Percentiles rank a stretch among this genome's conserved stretches.
Evolutionary conservation across 2,888 invertebrate species (phyloP).

Genomic region (Tortrix viridana): DNA sequence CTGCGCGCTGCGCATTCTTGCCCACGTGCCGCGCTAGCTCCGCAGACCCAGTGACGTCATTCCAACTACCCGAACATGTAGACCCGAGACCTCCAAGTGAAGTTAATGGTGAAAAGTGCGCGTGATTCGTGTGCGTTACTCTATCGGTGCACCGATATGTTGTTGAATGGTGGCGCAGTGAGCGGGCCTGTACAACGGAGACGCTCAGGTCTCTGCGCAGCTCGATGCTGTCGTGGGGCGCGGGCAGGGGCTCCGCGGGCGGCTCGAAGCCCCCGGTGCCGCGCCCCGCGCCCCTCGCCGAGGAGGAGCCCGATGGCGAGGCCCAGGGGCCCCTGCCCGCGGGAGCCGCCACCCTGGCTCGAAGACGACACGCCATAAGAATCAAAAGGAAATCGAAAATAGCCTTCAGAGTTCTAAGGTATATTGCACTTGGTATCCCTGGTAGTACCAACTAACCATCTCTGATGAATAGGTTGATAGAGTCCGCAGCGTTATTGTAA

Average conservation of each 20-base stretch:
- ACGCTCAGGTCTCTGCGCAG: slow-evolving; percentile 79
- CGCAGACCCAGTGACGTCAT: slow-evolving; percentile 46
- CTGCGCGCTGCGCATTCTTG: slow-evolving; percentile 59
- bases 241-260: slow-evolving; percentile 61
- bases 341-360: slow-evolving; percentile 73
- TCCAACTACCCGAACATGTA: slow-evolving; percentile 43
- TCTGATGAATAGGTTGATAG: slow-evolving; percentile 6
- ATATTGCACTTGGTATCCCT: neutral
- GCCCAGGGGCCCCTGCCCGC: slow-evolving; percentile 68
- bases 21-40: slow-evolving; percentile 56
- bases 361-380: slow-evolving; percentile 78
- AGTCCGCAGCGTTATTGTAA: slow-evolving; percentile 60
- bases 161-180: slow-evolving; percentile 73
- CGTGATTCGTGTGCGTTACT: slow-evolving; percentile 55
- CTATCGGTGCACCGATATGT: slow-evolving; percentile 76
- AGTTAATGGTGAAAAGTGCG: slow-evolving; percentile 57
- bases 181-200: slow-evolving; percentile 81
- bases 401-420: slow-evolving; percentile 74
- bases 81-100: slow-evolving; percentile 45
- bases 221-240: slow-evolving; percentile 78
- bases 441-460: slow-evolving; percentile 5
- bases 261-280: slow-evolving; percentile 56
- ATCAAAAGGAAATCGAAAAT: slow-evolving; percentile 76
- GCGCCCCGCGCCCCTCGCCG: slow-evolving; percentile 46
- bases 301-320: slow-evolving; percentile 60